Conservation (phyloP, 2,113 vertebrate genomes). For the Grammomys dolichurus region DNA sequence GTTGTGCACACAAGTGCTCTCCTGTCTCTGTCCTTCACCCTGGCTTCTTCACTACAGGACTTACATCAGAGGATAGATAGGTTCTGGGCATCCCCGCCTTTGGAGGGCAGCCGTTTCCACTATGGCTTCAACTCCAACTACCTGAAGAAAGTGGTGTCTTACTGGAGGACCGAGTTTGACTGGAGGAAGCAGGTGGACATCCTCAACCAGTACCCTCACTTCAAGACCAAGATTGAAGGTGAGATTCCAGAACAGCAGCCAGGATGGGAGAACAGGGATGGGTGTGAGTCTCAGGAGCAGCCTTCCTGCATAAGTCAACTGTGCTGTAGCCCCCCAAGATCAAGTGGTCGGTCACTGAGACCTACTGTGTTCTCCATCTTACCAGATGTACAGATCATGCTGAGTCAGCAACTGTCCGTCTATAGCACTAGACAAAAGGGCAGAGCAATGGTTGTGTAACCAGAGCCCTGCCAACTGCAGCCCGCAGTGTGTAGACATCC, state of each 20-base stretch:
- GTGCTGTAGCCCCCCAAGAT: background rate
- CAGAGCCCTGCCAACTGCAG: background rate
- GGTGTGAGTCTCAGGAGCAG: rapidly evolving
- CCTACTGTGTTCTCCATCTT: background rate
- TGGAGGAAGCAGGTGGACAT: conserved; percentile 89
- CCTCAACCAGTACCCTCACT: conserved; percentile 90
- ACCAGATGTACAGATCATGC: background rate
- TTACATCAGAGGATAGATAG: conserved; percentile 87
- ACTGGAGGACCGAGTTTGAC: conserved; percentile 89
- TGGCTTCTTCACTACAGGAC: conserved; percentile 79
- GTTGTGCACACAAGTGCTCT: background rate
- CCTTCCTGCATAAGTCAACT: background rate
- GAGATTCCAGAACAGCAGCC: background rate
- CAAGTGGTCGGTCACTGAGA: background rate
- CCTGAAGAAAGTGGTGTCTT: conserved; percentile 86
- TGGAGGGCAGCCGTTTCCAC: conserved; percentile 87
- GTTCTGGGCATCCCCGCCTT: conserved; percentile 81
- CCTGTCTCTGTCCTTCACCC: background rate
- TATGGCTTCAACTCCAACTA: conserved; percentile 86
- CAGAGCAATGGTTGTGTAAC: background rate
- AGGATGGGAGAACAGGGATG: background rate
- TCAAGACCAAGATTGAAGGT: conserved; percentile 92
- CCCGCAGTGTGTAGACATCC: background rate
- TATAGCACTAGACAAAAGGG: background rate
- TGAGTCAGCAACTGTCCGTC: background rate